A percentile compares a stretch with the other conserved stretches of the same genome.
phyloP scores from a whole-genome alignment of 2,888 invertebrate genomes.

The Luperina testacea region DNA sequence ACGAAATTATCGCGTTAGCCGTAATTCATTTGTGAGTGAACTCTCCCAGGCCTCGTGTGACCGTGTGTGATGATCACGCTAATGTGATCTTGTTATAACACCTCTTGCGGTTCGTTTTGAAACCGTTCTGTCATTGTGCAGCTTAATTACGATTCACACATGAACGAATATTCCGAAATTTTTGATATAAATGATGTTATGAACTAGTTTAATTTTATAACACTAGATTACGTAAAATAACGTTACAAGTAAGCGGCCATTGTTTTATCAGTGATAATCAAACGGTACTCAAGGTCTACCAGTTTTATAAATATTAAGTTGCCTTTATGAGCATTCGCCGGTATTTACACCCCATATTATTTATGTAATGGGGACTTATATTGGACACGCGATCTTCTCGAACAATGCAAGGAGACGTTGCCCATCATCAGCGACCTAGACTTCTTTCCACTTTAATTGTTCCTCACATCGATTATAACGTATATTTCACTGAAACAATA shows the following conservation, averaged over 20 bases:
- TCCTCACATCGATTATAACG: slow-evolving; percentile 83
- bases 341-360: slow-evolving; percentile 85
- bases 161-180: slow-evolving; percentile 62
- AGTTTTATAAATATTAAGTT: slow-evolving; percentile 80
- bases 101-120: slow-evolving; percentile 77
- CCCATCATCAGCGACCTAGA: slow-evolving; percentile 84
- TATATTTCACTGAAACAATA: slow-evolving; percentile 86
- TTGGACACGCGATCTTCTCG: slow-evolving; percentile 86
- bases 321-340: slow-evolving; percentile 75
- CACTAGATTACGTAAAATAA: slow-evolving; percentile 66
- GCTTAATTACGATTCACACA: slow-evolving; percentile 77
- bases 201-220: slow-evolving; percentile 62
- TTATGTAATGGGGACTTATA: slow-evolving; percentile 89
- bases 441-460: slow-evolving; percentile 87
- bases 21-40: slow-evolving; percentile 85
- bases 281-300: slow-evolving; percentile 78
- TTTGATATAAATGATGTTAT: slow-evolving; percentile 37
- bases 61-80: slow-evolving; percentile 85
- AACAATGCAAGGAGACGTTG: slow-evolving; percentile 89
- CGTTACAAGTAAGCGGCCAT: slow-evolving; percentile 70
- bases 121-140: slow-evolving; percentile 76
- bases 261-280: slow-evolving; percentile 75
- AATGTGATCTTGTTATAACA: slow-evolving; percentile 82
- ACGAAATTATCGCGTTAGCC: slow-evolving; percentile 86
- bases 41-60: slow-evolving; percentile 82